Conservation (phyloP, 2,113 vertebrate species). For the Spea bombifrons region DNA sequence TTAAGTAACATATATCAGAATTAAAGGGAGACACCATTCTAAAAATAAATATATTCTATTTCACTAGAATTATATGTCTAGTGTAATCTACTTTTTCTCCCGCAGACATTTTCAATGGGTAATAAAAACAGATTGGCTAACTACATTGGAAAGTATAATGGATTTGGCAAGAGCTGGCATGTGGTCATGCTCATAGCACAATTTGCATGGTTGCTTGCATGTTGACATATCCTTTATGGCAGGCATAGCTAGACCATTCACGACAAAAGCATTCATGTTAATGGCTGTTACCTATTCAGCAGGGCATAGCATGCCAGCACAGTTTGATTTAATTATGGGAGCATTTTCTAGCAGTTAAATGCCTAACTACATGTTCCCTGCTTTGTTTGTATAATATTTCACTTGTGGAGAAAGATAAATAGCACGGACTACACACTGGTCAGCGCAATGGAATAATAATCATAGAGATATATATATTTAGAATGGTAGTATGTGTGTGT, state of each 20-base stretch:
- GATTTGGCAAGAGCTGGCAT: conserved; percentile 17
- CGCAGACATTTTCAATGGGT: conserved; percentile 13
- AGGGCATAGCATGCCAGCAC: background rate
- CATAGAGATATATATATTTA: too few relatives aligned
- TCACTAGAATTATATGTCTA: too few relatives aligned
- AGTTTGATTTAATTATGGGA: conserved; percentile 35
- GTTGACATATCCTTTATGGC: conserved; percentile 20
- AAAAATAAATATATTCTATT: too few relatives aligned
- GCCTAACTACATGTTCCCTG: background rate
- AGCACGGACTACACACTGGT: too few relatives aligned
- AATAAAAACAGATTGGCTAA: conserved; percentile 3
- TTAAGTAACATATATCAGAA: too few relatives aligned
- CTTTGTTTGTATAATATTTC: conserved; percentile 12
- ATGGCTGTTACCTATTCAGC: conserved; percentile 1
- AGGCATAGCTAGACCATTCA: background rate
- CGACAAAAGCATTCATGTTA: conserved; percentile 4
- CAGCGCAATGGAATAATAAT: too few relatives aligned
- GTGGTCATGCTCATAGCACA: conserved; percentile 11
- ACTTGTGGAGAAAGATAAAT: background rate
- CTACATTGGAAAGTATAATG: background rate
- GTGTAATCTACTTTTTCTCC: background rate
- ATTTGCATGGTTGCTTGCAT: conserved; percentile 32
- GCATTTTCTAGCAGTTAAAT: conserved; percentile 31
- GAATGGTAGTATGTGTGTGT: too few relatives aligned
- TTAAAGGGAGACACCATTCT: too few relatives aligned